Percentiles rank a stretch among this genome's conserved stretches.
Conservation (phyloP, 2,113 vertebrate genomes). For the Brachypodius melanocephalos region DNA sequence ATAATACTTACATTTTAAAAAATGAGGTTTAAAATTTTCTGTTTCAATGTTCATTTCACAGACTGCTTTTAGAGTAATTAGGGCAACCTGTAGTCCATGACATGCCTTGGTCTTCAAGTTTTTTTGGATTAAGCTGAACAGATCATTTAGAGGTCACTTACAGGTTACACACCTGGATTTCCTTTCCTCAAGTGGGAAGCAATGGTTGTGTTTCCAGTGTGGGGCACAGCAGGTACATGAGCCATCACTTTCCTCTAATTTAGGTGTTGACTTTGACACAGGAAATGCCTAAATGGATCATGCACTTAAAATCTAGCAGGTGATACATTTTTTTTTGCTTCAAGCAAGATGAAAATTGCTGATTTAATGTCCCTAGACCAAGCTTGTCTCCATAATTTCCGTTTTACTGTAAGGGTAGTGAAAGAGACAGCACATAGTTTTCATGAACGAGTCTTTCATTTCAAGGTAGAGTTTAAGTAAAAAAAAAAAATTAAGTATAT, state of each 20-base stretch:
- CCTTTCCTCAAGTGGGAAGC: background rate
- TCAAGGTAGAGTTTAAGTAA: background rate
- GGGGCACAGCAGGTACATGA: background rate
- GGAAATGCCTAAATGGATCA: background rate
- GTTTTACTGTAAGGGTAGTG: background rate
- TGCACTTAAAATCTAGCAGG: background rate
- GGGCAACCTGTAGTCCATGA: background rate
- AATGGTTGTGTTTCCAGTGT: background rate
- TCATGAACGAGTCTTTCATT: background rate
- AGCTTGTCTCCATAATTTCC: background rate
- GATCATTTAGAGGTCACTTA: background rate
- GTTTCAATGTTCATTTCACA: background rate
- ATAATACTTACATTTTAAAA: background rate
- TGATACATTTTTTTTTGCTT: background rate
- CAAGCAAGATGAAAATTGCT: background rate
- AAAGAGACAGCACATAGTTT: background rate
- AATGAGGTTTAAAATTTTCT: background rate
- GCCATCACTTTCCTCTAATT: background rate
- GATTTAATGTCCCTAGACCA: background rate
- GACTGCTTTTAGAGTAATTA: background rate
- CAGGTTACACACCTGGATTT: background rate
- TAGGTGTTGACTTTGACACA: background rate
- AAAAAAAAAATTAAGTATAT: background rate
- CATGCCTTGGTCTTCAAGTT: background rate
- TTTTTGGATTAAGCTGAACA: background rate